A percentile compares a stretch with the other conserved stretches of the same genome.
Conservation (phyloP, 2,888 invertebrate species). For the Oligia fasciuncula region DNA sequence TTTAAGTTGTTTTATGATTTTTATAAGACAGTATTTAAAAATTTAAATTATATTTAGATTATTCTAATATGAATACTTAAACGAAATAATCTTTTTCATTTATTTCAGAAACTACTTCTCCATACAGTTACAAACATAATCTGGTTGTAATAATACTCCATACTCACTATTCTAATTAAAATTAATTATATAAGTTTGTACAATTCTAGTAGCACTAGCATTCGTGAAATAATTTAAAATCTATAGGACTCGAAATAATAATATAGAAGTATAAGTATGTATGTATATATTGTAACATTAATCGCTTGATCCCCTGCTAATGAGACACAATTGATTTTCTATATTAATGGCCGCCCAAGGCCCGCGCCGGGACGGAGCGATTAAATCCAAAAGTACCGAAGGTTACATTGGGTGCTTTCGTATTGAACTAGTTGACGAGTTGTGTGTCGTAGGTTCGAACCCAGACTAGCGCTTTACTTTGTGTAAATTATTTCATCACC, state of each 20-base stretch:
- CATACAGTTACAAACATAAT: background rate
- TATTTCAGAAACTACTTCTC: background rate
- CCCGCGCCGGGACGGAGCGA: no score
- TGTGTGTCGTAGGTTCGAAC: no score
- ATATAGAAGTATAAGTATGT: background rate
- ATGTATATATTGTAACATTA: background rate
- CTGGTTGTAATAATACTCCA: background rate
- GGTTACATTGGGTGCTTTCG: no score
- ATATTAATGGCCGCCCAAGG: no score
- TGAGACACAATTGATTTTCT: no score
- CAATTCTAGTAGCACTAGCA: background rate
- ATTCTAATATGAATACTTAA: background rate
- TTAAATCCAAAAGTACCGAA: background rate
- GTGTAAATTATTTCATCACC: no score
- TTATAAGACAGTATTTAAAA: conserved; percentile 4
- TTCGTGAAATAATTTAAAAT: background rate
- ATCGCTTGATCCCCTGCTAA: no score
- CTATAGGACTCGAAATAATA: background rate
- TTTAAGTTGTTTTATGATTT: conserved; percentile 2
- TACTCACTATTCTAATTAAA: no score
- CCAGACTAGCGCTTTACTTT: no score
- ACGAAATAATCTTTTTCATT: background rate
- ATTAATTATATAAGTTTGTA: background rate
- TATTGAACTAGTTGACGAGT: background rate
- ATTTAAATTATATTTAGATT: background rate